A percentile compares a stretch with the other conserved stretches of the same genome.
Evolutionary conservation across 2,888 invertebrate genomes (phyloP).

Genomic region (Hemaris fuciformis): DNA sequence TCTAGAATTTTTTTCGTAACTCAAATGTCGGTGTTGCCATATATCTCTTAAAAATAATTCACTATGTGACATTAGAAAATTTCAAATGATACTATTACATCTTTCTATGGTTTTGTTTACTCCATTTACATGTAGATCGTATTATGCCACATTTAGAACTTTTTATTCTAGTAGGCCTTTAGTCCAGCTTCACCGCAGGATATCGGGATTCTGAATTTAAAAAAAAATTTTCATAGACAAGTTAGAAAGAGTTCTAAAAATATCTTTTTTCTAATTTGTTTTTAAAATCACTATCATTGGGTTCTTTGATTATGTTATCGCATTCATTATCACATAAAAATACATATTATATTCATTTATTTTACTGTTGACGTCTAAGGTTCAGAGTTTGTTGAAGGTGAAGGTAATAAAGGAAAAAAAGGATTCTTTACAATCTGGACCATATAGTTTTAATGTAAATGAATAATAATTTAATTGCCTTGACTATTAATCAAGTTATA

Average conservation of each 20-base stretch:
- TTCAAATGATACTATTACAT: background rate
- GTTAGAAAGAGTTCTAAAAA: too few species aligned
- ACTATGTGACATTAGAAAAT: background rate
- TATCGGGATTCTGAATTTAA: too few species aligned
- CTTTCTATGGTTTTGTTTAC: background rate
- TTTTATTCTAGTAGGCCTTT: background rate
- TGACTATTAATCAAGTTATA: background rate
- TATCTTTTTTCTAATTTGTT: too few species aligned
- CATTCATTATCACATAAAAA: too few species aligned
- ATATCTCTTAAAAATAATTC: constrained; percentile 6
- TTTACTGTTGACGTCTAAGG: too few species aligned
- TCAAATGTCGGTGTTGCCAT: background rate
- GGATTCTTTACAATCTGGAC: background rate
- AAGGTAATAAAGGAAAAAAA: too few species aligned
- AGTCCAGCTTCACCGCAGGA: too few species aligned
- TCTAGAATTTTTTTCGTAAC: background rate
- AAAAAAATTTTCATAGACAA: too few species aligned
- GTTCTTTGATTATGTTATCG: too few species aligned
- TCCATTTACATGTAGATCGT: background rate
- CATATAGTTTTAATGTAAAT: background rate
- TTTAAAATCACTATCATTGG: too few species aligned
- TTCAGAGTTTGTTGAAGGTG: too few species aligned
- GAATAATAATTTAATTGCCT: background rate
- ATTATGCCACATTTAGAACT: background rate
- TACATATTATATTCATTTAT: too few species aligned